phyloP scores from a whole-genome alignment of 2,797 vertebrate species.

The Pseudopleuronectes americanus region DNA sequence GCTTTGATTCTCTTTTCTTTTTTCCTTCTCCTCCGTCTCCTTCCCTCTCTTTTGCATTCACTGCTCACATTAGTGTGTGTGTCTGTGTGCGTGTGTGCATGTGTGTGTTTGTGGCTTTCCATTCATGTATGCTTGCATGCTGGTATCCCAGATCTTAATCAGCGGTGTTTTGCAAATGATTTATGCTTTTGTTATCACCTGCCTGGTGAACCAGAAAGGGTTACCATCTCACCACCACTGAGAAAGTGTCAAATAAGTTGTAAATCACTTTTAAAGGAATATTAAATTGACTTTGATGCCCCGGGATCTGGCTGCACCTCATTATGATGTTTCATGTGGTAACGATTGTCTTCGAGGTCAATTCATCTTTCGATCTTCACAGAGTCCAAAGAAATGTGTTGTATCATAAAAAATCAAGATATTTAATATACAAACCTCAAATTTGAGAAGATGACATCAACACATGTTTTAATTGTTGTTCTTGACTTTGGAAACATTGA shows the following conservation, averaged over 20 bases:
- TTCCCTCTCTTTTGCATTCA: conserved; percentile 10
- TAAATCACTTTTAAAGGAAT: conserved; percentile 9
- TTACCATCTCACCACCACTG: conserved; percentile 18
- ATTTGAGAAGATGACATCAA: too few species aligned
- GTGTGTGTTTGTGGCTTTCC: conserved; percentile 28
- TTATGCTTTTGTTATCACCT: conserved; percentile 54
- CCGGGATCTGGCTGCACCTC: background rate
- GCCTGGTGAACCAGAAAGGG: conserved; percentile 35
- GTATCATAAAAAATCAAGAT: too few species aligned
- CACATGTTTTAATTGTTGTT: too few species aligned
- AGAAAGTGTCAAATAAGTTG: conserved; percentile 8
- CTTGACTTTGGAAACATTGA: background rate
- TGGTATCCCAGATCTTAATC: conserved; percentile 61
- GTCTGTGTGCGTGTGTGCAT: conserved; percentile 6
- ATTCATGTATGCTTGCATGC: conserved; percentile 50
- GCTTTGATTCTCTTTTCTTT: conserved; percentile 52
- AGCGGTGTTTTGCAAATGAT: conserved; percentile 45
- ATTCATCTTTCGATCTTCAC: background rate
- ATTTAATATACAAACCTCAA: too few species aligned
- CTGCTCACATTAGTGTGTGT: conserved; percentile 12
- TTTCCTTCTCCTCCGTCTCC: background rate
- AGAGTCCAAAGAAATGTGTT: background rate
- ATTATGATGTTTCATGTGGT: background rate
- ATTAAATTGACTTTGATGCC: background rate
- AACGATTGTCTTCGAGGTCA: background rate